phyloP scores from a whole-genome alignment of 2,888 invertebrate genomes.

The Tetropium fuscum region DNA sequence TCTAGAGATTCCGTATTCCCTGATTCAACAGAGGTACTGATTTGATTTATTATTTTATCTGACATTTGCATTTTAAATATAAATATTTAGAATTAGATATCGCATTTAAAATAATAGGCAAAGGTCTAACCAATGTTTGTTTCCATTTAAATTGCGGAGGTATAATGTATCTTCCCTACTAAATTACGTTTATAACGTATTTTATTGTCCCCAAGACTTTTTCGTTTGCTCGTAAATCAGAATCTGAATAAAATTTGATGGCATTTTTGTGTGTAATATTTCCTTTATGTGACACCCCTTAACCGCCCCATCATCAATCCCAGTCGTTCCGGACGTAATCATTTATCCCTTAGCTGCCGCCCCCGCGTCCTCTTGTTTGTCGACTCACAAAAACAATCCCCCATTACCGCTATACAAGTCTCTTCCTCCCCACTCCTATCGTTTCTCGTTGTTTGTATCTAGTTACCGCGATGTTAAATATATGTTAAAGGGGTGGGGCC shows the following conservation, averaged over 20 bases:
- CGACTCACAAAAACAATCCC: constrained; percentile 54
- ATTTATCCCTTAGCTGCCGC: constrained; percentile 49
- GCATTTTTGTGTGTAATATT: constrained; percentile 46
- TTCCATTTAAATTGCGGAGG: too few relatives aligned
- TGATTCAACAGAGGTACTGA: too few relatives aligned
- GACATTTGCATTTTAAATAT: too few relatives aligned
- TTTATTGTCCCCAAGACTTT: constrained; percentile 27
- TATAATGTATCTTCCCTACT: constrained; percentile 14
- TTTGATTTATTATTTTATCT: too few relatives aligned
- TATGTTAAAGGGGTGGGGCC: constrained; percentile 1
- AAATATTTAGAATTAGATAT: too few relatives aligned
- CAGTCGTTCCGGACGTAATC: constrained; percentile 54
- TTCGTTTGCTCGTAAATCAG: constrained; percentile 44
- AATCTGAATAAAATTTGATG: constrained; percentile 46
- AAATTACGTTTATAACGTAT: constrained; percentile 23
- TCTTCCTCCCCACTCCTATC: constrained; percentile 24
- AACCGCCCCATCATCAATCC: constrained; percentile 50
- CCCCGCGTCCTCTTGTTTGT: constrained; percentile 39
- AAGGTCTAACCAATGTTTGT: too few relatives aligned
- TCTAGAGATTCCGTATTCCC: too few relatives aligned
- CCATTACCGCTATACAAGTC: constrained; percentile 53
- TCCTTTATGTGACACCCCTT: constrained; percentile 41
- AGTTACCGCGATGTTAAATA: constrained; percentile 8
- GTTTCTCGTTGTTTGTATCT: constrained; percentile 16
- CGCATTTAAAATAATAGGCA: too few relatives aligned